Conservation (phyloP, 2,797 vertebrate species). For the Apogon hyalosoma region DNA sequence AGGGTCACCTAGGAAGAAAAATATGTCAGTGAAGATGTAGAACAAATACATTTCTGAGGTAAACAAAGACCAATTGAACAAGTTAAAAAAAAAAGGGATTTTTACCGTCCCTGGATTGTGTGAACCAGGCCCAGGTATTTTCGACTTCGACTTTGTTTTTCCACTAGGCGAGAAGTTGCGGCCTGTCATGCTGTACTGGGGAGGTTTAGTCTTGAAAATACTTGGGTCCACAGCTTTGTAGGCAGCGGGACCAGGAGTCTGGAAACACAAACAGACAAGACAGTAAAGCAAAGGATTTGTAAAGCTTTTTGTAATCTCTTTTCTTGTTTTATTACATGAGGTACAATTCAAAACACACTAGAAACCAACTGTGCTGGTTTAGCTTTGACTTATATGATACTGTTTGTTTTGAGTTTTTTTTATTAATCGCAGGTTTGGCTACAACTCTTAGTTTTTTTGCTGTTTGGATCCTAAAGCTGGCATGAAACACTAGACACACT, state of each 20-base stretch:
- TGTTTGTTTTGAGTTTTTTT: no score
- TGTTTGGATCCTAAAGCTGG: no score
- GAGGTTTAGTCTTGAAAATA: slow-evolving; percentile 83
- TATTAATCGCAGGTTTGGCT: no score
- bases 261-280: slow-evolving; percentile 6
- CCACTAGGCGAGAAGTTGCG: slow-evolving; percentile 80
- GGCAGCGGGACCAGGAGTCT: slow-evolving; percentile 91
- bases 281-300: no score
- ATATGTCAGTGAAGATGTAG: slow-evolving; percentile 4
- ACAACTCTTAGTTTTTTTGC: no score
- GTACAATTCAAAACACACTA: no score
- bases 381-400: no score
- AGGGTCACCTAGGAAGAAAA: slow-evolving; percentile 74
- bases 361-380: no score
- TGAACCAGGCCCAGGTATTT: slow-evolving; percentile 86
- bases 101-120: slow-evolving; percentile 81
- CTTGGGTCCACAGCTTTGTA: slow-evolving; percentile 85
- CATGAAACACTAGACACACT: no score
- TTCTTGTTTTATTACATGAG: no score
- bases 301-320: no score
- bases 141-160: no score
- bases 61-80: not conserved
- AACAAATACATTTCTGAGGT: not conserved
- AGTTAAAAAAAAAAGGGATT: not conserved
- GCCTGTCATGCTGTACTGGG: slow-evolving; percentile 86